Evolutionary conservation across 2,797 vertebrate species (phyloP), one percentile per base, ranked within the genome.

Genomic region (Rhabdophis nuchalis): DNA sequence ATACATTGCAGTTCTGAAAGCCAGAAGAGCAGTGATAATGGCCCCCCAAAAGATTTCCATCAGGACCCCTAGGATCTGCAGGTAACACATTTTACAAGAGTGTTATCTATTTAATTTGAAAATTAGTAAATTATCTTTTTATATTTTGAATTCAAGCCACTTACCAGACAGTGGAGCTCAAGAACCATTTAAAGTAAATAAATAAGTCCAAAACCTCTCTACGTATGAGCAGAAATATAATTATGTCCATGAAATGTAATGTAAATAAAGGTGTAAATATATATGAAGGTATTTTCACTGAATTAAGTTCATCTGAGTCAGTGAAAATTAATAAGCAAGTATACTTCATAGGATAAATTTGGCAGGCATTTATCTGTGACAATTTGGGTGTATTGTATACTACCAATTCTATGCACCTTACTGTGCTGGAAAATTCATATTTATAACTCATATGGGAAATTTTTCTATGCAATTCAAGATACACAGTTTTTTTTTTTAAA

Each of bases 131-230:
- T 94, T 87, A 82, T 25, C n/a, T n/a, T 92, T 87, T 88, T 85
- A 82, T 90, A 58, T 60, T 50, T 89, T 90, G 64, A 91, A 91
- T 96, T 95, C 93, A 92, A 95, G 64, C 96, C 93, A 94, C 94
- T 90, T 82, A 86, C 97, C 97, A 97, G 97, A 91, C 91, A 96
- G 97, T 97, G 97, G 97, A 96, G 96, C 97, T 96, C 95, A 96
- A 97, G 96, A 97, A 95, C 96, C 93, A 96, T 61, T 32, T 90
- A 95, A 0, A 92, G 20, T 25, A 82, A 46, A 41, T 82, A 82
- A 46, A 82, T 11, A 82, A 25, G 41, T 25, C 27, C 18, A 94
- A 90, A 96, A 29, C 54, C 90, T 61, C 82, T 90, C 87, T 95
- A 95, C 92, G 93, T 94, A 95, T 92, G 93, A 95, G 93, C 88